phyloP scores from a whole-genome alignment of 2,113 vertebrate species.

The Rutilus rutilus region DNA sequence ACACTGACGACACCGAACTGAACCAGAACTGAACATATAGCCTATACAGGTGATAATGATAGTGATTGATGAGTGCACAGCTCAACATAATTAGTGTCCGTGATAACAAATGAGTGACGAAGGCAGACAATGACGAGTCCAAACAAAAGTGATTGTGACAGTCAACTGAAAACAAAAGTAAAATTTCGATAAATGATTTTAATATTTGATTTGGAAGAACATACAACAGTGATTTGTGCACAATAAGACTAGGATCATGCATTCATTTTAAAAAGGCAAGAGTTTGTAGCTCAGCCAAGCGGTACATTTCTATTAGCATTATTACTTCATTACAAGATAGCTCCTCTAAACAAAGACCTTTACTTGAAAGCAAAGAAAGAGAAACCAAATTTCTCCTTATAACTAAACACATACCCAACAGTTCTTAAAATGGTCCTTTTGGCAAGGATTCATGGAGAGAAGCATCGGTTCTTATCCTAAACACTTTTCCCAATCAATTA shows the following conservation, averaged over 20 bases:
- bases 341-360: background rate
- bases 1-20: too few relatives aligned
- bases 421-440: conserved; percentile 17
- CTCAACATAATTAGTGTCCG: too few relatives aligned
- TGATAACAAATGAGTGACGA: too few relatives aligned
- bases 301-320: background rate
- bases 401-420: background rate
- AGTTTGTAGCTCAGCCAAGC: background rate
- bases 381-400: background rate
- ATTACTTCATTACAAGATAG: background rate
- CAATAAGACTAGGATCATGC: background rate
- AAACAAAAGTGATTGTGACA: too few relatives aligned
- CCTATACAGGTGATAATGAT: too few relatives aligned
- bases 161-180: background rate
- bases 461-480: background rate
- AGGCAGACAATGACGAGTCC: too few relatives aligned
- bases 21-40: too few relatives aligned
- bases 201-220: background rate
- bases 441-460: background rate
- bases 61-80: too few relatives aligned
- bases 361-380: background rate
- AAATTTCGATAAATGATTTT: background rate
- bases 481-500: conserved; percentile 2
- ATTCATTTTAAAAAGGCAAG: background rate
- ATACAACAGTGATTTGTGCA: background rate